These are phyloP conservation scores for Rhinichthys osculus DNA, from an alignment of 2,797 vertebrate genomes.

Conservation along the genomic window DNA sequence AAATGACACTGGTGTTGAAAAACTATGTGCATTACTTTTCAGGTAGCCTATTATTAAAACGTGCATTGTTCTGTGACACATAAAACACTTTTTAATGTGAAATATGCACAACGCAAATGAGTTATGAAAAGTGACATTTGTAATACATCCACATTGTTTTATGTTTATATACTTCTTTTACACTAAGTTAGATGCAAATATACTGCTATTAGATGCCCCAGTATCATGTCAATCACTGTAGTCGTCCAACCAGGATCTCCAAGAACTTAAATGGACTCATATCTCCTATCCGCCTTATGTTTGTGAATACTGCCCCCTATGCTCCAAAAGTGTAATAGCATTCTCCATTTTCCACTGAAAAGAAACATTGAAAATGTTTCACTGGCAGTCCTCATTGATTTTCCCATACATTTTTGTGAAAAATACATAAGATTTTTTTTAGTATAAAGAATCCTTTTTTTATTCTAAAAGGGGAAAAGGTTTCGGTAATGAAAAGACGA, in stretches of 20 bases:
- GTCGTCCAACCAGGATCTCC: background rate
- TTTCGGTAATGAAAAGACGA: constrained; percentile 4
- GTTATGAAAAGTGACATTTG: background rate
- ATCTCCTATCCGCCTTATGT: constrained; percentile 58
- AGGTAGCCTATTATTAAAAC: background rate
- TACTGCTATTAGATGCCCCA: background rate
- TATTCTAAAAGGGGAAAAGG: background rate
- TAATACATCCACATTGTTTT: background rate
- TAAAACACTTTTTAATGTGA: background rate
- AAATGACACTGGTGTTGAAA: background rate
- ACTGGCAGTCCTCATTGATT: background rate
- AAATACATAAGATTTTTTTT: background rate
- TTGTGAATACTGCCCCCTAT: constrained; percentile 82
- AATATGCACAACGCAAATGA: background rate
- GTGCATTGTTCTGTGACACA: background rate
- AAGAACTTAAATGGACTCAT: background rate
- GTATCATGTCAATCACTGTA: background rate
- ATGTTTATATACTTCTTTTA: background rate
- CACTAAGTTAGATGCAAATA: background rate
- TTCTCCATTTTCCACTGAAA: background rate
- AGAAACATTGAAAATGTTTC: background rate
- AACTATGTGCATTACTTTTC: background rate
- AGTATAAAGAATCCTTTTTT: background rate
- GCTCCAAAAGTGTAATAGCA: constrained; percentile 54
- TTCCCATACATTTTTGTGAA: background rate